phyloP scores from a whole-genome alignment of 2,797 vertebrate genomes.

The Notolepis coatsorum region DNA sequence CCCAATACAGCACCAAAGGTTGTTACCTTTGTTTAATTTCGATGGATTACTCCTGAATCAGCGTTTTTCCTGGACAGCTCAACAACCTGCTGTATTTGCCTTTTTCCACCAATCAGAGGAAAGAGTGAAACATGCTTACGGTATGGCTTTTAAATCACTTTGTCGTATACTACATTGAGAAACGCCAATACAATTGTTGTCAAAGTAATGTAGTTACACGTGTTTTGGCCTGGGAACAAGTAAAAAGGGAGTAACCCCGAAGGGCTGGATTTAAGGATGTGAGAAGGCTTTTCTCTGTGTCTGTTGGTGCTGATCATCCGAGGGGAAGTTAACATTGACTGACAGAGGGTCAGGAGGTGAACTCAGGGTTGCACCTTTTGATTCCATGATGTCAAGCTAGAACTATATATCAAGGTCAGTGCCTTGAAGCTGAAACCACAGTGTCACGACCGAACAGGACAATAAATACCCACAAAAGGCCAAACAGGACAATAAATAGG shows the following conservation, averaged over 20 bases:
- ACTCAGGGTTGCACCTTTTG: slow-evolving; percentile 10
- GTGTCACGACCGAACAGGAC: slow-evolving; percentile 9
- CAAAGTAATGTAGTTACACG: slow-evolving; percentile 77
- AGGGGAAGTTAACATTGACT: not conserved
- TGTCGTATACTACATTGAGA: slow-evolving; percentile 66
- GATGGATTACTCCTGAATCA: slow-evolving; percentile 65
- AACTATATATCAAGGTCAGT: slow-evolving; percentile 20
- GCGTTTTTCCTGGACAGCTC: slow-evolving; percentile 69
- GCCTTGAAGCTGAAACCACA: not conserved
- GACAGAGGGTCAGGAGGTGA: slow-evolving; percentile 9
- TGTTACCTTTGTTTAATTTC: slow-evolving; percentile 27
- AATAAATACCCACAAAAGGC: no score
- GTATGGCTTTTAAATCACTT: slow-evolving; percentile 81
- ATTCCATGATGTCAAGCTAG: slow-evolving; percentile 3
- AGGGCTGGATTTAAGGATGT: not conserved
- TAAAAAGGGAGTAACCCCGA: slow-evolving; percentile 13
- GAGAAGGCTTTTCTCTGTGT: slow-evolving; percentile 4
- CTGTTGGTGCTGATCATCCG: slow-evolving; percentile 1
- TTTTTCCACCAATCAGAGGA: slow-evolving; percentile 67
- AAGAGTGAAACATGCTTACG: slow-evolving; percentile 80
- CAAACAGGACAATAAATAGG: no score
- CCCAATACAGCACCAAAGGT: slow-evolving; percentile 24
- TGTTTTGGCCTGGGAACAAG: slow-evolving; percentile 49
- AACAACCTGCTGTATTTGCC: slow-evolving; percentile 71
- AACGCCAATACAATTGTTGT: slow-evolving; percentile 81